Percentiles rank a stretch among this genome's conserved stretches.
phyloP scores from a whole-genome alignment of 35 echinoderm and acorn worm genomes.

The Chiridota heheva region DNA sequence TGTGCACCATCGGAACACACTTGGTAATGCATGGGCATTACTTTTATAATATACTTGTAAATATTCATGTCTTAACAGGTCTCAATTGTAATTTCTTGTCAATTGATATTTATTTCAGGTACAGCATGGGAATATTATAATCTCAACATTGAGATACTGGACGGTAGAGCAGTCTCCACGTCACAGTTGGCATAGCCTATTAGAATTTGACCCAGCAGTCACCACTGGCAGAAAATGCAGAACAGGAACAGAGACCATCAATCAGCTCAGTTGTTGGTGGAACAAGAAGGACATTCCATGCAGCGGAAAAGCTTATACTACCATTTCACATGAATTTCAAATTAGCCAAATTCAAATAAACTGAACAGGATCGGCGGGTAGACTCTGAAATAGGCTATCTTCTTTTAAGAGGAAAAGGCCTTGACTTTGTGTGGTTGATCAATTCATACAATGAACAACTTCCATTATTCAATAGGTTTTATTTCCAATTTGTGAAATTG shows the following conservation, averaged over 20 bases:
- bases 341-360: slow-evolving; percentile 11
- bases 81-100: too few relatives aligned
- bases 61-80: too few relatives aligned
- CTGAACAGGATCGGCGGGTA: neutral
- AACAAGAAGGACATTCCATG: slow-evolving; percentile 9
- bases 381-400: neutral
- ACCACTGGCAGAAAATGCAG: neutral
- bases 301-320: too few relatives aligned
- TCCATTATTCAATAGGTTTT: too few relatives aligned
- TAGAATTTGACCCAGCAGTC: neutral
- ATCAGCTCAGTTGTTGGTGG: slow-evolving; percentile 13
- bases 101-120: neutral
- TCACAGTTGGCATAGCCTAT: slow-evolving; percentile 12
- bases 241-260: neutral
- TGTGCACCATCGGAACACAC: too few relatives aligned
- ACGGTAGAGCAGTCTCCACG: neutral
- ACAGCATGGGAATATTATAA: slow-evolving; percentile 7
- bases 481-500: slow-evolving; percentile 44
- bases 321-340: too few relatives aligned
- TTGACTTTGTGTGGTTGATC: too few relatives aligned
- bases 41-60: too few relatives aligned
- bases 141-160: too few relatives aligned
- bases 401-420: too few relatives aligned
- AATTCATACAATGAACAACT: slow-evolving; percentile 17
- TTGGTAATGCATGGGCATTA: too few relatives aligned